Evolutionary conservation across 2,888 invertebrate species (phyloP).

Genomic region (Alentia gelatinosa): DNA sequence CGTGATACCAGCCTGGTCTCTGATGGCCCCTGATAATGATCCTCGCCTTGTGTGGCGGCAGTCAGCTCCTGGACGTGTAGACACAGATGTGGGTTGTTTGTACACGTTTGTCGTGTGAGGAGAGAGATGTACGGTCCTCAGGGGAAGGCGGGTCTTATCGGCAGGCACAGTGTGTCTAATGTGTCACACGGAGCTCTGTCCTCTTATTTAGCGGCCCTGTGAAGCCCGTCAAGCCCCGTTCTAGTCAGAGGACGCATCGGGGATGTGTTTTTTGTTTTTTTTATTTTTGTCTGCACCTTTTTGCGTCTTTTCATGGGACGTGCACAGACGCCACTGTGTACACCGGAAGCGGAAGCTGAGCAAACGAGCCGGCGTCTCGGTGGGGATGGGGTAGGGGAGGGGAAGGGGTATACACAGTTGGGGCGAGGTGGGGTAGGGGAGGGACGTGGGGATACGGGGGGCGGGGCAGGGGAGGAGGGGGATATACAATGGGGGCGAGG

Average conservation of each 20-base stretch:
- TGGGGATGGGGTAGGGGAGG: neutral
- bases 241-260: neutral
- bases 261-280: neutral
- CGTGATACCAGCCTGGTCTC: too few relatives aligned
- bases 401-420: neutral
- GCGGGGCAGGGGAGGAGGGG: neutral
- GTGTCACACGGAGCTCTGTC: neutral
- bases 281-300: neutral
- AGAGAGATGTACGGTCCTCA: neutral
- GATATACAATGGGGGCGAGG: neutral
- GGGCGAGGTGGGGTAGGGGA: neutral
- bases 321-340: neutral
- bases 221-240: neutral
- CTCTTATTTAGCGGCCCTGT: neutral
- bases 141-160: neutral
- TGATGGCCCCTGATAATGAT: too few relatives aligned
- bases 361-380: neutral
- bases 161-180: neutral
- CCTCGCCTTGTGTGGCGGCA: too few relatives aligned
- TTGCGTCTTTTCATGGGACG: neutral
- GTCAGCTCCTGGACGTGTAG: too few relatives aligned
- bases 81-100: neutral
- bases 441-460: neutral
- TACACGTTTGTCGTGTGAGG: neutral
- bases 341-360: conserved; percentile 26